Percentiles rank a stretch among this genome's conserved stretches.
phyloP scores from a whole-genome alignment of 2,113 vertebrate genomes.

The Daubentonia madagascariensis region DNA sequence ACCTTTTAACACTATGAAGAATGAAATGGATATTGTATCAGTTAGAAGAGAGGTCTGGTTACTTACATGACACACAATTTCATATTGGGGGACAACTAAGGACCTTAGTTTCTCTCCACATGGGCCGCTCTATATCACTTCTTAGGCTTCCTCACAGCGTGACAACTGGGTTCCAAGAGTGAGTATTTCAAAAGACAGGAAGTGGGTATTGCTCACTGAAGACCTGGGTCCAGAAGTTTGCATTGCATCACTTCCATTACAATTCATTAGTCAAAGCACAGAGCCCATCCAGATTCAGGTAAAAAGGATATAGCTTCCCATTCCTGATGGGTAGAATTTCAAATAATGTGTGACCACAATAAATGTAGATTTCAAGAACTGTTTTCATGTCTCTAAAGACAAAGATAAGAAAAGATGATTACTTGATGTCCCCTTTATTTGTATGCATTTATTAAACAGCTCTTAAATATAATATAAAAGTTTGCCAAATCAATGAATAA shows the following conservation, averaged over 20 bases:
- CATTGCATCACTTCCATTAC: background rate
- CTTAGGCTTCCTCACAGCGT: background rate
- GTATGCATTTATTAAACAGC: background rate
- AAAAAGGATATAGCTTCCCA: background rate
- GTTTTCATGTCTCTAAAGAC: background rate
- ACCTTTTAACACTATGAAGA: background rate
- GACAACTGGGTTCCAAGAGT: background rate
- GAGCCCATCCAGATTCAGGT: background rate
- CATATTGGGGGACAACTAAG: background rate
- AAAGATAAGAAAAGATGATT: background rate
- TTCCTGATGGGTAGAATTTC: background rate
- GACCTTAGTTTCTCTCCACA: too few species aligned
- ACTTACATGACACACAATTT: background rate
- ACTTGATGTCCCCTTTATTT: background rate
- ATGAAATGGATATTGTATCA: background rate
- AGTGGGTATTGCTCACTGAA: background rate
- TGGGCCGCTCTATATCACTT: background rate
- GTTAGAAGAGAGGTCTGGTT: background rate
- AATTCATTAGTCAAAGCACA: background rate
- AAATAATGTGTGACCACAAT: background rate
- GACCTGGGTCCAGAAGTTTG: background rate
- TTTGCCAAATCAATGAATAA: background rate
- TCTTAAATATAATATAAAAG: background rate
- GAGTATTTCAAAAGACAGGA: background rate
- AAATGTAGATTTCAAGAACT: background rate